phyloP scores from a whole-genome alignment of 2,888 invertebrate species.

The Stenodera caucasica region DNA sequence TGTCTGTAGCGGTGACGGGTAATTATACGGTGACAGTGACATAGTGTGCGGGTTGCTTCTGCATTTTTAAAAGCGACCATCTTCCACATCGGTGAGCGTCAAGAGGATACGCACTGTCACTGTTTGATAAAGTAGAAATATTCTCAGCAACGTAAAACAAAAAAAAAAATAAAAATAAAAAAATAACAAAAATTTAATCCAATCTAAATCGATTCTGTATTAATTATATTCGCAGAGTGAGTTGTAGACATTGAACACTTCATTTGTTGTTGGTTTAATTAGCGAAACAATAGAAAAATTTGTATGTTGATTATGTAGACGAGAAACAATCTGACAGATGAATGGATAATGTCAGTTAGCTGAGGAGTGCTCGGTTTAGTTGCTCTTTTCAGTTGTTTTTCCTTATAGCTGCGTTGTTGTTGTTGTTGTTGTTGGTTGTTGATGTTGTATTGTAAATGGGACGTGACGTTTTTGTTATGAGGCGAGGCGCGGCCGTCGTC shows the following conservation, averaged over 20 bases:
- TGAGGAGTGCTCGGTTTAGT: background rate
- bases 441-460: conserved; percentile 12
- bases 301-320: background rate
- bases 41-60: conserved; percentile 54
- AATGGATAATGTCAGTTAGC: conserved; percentile 5
- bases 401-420: background rate
- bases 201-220: too few species aligned
- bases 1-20: conserved; percentile 54
- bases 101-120: conserved; percentile 30
- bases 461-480: conserved; percentile 26
- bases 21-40: conserved; percentile 56
- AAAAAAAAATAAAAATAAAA: too few species aligned
- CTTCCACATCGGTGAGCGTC: conserved; percentile 31
- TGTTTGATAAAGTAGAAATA: too few species aligned
- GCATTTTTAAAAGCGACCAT: conserved; percentile 50
- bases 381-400: background rate
- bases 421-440: background rate
- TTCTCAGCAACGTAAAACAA: too few species aligned
- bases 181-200: too few species aligned
- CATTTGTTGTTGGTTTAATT: background rate
- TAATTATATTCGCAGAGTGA: too few species aligned
- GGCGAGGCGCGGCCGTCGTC: conserved; percentile 24
- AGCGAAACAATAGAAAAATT: background rate
- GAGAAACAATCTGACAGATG: conserved; percentile 2
- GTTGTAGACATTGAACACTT: background rate